These are phyloP conservation scores for Melanostoma scalare DNA, from an alignment of 2,888 invertebrate species.

Conservation along the genomic window DNA sequence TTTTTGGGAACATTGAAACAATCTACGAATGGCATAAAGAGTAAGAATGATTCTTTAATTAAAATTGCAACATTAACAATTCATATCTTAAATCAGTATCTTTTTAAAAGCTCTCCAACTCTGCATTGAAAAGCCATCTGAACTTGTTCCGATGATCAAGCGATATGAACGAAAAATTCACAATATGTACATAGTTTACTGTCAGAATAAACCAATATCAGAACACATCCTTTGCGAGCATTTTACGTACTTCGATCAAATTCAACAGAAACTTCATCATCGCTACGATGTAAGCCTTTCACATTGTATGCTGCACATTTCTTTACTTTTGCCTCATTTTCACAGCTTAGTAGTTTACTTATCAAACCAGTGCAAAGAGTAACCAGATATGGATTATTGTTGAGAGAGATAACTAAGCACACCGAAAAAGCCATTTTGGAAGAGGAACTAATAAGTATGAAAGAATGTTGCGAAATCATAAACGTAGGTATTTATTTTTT, in stretches of 20 bases:
- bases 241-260: conserved; percentile 96
- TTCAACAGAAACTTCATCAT: conserved; percentile 95
- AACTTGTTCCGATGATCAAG: conserved; percentile 92
- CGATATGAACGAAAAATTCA: conserved; percentile 95
- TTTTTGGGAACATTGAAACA: conserved; percentile 98
- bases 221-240: conserved; percentile 98
- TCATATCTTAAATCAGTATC: conserved; percentile 85
- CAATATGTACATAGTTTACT: conserved; percentile 96
- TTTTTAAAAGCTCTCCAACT: conserved; percentile 94
- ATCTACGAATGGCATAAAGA: conserved; percentile 99
- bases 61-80: no score
- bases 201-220: conserved; percentile 99
- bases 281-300: conserved; percentile 85
- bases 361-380: conserved; percentile 99
- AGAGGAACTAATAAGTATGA: conserved; percentile 89
- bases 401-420: conserved; percentile 94
- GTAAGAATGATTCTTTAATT: conserved; percentile 85
- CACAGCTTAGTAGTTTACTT: conserved; percentile 94
- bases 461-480: conserved; percentile 93
- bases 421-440: conserved; percentile 92
- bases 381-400: conserved; percentile 96
- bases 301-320: not conserved
- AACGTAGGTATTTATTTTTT: conserved; percentile 83
- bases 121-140: conserved; percentile 93
- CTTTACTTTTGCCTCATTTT: conserved; percentile 18